Evolutionary conservation across 2,113 vertebrate genomes (phyloP).

Genomic region (Sialia sialis): DNA sequence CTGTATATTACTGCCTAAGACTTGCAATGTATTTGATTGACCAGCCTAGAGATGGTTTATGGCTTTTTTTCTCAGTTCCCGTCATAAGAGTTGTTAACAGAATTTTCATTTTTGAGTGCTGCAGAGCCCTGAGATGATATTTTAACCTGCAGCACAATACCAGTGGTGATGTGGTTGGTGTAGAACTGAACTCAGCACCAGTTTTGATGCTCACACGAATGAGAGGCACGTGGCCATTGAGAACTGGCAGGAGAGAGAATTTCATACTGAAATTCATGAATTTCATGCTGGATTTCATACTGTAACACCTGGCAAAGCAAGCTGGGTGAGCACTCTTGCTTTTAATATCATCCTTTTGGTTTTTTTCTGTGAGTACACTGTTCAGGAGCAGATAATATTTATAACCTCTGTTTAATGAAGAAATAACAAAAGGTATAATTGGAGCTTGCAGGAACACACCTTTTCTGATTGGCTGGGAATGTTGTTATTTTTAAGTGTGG

Average conservation of each 20-base stretch:
- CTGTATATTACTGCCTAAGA: not conserved
- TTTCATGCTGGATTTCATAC: not conserved
- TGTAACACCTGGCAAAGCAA: not conserved
- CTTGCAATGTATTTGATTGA: not conserved
- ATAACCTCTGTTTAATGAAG: not conserved
- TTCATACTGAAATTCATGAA: too few species aligned
- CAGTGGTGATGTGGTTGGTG: not conserved
- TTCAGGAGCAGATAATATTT: not conserved
- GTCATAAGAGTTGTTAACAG: not conserved
- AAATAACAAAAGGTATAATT: not conserved
- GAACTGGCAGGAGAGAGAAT: not conserved
- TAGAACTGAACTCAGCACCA: not conserved
- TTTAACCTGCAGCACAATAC: not conserved
- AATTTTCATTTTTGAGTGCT: not conserved
- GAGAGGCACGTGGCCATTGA: not conserved
- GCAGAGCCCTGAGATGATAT: not conserved
- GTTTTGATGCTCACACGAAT: not conserved
- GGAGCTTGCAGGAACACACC: not conserved
- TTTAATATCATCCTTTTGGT: not conserved
- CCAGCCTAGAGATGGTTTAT: not conserved
- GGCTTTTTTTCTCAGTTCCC: not conserved
- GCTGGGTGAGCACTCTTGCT: not conserved
- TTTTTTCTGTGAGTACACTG: not conserved
- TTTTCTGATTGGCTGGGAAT: not conserved
- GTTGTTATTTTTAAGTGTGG: not conserved